phyloP scores from a whole-genome alignment of 2,113 vertebrate genomes.

The Meleagris gallopavo region DNA sequence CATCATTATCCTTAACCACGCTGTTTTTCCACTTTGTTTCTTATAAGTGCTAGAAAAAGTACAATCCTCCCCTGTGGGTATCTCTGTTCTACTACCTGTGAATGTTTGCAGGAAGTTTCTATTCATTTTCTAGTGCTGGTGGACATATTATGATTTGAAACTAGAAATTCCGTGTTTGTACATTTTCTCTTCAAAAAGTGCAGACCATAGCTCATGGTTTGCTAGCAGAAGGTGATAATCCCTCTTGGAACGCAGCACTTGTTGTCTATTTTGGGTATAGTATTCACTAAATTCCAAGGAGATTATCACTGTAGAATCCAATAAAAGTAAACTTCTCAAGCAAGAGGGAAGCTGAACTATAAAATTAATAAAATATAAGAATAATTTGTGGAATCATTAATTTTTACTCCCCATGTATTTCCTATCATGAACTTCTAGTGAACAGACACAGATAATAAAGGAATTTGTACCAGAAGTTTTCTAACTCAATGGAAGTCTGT shows the following conservation, averaged over 20 bases:
- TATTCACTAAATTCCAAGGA: conserved; percentile 15
- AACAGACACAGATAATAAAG: background rate
- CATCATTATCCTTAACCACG: background rate
- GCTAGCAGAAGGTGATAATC: background rate
- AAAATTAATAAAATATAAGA: background rate
- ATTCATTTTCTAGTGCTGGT: background rate
- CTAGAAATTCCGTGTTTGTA: background rate
- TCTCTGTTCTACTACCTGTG: background rate
- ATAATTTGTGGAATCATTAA: background rate
- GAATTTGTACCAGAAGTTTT: background rate
- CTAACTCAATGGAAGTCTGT: background rate
- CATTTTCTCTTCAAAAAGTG: background rate
- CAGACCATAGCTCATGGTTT: background rate
- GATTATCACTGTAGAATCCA: background rate
- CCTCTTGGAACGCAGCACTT: conserved; percentile 16
- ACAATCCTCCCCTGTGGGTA: background rate
- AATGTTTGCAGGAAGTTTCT: background rate
- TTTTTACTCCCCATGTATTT: background rate
- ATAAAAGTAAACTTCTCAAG: background rate
- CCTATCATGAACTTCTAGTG: background rate
- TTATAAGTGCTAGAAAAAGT: background rate
- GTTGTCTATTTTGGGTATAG: background rate
- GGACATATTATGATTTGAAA: background rate
- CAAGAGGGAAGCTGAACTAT: background rate
- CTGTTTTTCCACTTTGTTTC: background rate